Conservation (phyloP, 2,888 invertebrate species). For the Hemaris fuciformis region DNA sequence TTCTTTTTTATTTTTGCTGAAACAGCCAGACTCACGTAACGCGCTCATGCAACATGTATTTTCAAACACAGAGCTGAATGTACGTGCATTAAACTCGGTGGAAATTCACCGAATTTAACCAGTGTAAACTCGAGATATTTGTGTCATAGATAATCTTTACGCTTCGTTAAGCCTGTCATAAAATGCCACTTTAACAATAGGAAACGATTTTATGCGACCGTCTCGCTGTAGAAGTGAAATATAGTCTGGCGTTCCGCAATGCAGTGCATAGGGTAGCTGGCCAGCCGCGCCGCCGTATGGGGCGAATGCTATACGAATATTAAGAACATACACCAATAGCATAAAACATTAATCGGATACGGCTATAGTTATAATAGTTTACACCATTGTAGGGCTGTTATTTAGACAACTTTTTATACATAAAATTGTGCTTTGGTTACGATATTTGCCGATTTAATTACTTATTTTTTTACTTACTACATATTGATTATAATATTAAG, state of each 20-base stretch:
- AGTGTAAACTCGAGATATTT: not conserved
- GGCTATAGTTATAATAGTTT: no score
- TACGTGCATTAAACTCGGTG: not conserved
- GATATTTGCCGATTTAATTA: no score
- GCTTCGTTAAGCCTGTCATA: slow-evolving; percentile 60
- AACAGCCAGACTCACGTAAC: not conserved
- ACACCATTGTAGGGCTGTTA: no score
- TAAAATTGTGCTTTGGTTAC: no score
- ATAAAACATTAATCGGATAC: not conserved
- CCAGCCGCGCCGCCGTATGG: not conserved
- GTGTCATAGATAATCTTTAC: slow-evolving; percentile 2
- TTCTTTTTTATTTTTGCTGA: not conserved
- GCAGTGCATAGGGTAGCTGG: slow-evolving; percentile 73
- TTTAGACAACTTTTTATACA: no score
- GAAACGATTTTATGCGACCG: slow-evolving; percentile 57
- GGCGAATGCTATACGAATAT: not conserved
- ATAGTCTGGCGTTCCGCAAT: slow-evolving; percentile 74
- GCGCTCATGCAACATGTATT: not conserved
- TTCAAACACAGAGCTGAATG: not conserved
- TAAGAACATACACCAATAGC: not conserved
- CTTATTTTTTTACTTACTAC: no score
- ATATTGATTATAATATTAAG: no score
- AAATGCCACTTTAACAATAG: slow-evolving; percentile 61
- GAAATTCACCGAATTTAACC: not conserved
- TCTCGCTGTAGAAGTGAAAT: slow-evolving; percentile 75